A percentile compares a stretch with the other conserved stretches of the same genome.
These are phyloP conservation scores for Microcebus ravelobensis DNA, from an alignment of 2,113 vertebrate species.

Conservation along the genomic window DNA sequence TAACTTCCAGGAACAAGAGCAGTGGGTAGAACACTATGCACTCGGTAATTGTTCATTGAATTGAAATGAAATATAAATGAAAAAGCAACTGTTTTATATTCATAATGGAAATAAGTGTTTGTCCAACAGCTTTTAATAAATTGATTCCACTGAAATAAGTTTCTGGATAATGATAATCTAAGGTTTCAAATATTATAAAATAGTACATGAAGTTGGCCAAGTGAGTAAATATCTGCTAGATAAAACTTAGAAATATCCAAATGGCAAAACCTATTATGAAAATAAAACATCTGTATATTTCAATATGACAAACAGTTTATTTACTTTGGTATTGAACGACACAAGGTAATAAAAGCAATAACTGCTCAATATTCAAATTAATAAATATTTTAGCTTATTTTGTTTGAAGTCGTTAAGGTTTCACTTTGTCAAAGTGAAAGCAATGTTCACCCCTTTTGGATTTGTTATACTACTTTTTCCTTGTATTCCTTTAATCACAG, in stretches of 20 bases:
- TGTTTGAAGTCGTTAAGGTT: background rate
- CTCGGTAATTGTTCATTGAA: background rate
- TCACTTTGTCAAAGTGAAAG: background rate
- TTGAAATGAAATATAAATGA: background rate
- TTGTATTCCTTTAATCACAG: background rate
- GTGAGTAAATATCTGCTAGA: background rate
- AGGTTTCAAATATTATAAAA: background rate
- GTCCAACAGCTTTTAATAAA: background rate
- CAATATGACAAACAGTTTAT: background rate
- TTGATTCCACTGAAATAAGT: background rate
- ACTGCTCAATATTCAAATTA: background rate
- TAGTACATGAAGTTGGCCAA: background rate
- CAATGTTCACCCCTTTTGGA: background rate
- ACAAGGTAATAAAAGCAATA: background rate
- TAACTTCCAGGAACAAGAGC: background rate
- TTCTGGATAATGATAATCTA: background rate
- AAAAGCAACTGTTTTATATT: constrained; percentile 20
- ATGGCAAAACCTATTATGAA: background rate
- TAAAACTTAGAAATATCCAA: background rate
- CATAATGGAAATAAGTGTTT: background rate
- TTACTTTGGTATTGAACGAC: background rate
- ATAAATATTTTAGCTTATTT: background rate
- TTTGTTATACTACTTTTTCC: background rate
- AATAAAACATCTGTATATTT: background rate
- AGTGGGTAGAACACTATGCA: background rate